Evolutionary conservation across 1,140 invertebrate genomes (phyloP).

Genomic region (Apocrypta bakeri): DNA sequence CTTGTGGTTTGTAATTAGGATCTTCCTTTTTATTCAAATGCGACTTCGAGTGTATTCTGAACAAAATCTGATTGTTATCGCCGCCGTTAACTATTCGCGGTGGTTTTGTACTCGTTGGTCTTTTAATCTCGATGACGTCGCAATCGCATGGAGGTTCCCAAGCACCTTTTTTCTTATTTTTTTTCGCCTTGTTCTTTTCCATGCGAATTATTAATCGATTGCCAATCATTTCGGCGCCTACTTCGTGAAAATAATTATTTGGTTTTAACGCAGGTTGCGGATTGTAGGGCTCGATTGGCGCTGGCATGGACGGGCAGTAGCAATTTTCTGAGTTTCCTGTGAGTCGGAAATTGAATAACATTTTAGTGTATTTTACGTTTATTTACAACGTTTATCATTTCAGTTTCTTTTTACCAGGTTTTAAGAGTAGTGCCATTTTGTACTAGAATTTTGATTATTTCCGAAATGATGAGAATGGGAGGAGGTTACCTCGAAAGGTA

Average conservation of each 20-base stretch:
- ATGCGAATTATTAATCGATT: slow-evolving; percentile 68
- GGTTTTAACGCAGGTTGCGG: background rate
- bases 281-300: background rate
- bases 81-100: slow-evolving; percentile 65
- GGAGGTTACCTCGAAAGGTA: background rate
- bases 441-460: slow-evolving; percentile 14
- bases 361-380: too few species aligned
- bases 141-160: slow-evolving; percentile 68
- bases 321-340: slow-evolving; percentile 17
- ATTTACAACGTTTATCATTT: too few species aligned
- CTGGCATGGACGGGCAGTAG: slow-evolving; percentile 53
- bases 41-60: slow-evolving; percentile 60
- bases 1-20: slow-evolving; percentile 54
- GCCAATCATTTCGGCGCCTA: slow-evolving; percentile 63
- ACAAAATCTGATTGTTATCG: slow-evolving; percentile 66
- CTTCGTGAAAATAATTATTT: slow-evolving; percentile 65
- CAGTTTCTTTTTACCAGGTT: slow-evolving; percentile 3
- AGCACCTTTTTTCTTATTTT: slow-evolving; percentile 49
- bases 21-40: slow-evolving; percentile 52
- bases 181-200: slow-evolving; percentile 64
- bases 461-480: background rate
- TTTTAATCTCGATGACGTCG: slow-evolving; percentile 65
- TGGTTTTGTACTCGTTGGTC: slow-evolving; percentile 59
- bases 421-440: background rate
- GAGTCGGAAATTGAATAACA: too few species aligned